These are phyloP conservation scores for Crotalus tigris DNA, from an alignment of 2,113 vertebrate species.

Conservation along the genomic window DNA sequence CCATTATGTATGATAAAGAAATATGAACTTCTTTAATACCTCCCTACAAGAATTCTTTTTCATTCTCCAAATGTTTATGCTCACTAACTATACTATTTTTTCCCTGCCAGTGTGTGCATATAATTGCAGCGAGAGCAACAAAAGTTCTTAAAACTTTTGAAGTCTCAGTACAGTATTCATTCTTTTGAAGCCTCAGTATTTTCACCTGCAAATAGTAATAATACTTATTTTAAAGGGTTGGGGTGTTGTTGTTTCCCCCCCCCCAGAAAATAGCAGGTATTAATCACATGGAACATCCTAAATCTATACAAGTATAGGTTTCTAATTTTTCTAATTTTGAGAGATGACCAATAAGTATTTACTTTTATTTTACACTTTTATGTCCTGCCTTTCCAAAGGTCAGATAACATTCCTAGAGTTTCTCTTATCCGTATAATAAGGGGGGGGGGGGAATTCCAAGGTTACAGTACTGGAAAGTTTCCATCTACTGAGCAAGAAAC, in stretches of 20 bases:
- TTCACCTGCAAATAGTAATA: background rate
- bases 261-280: background rate
- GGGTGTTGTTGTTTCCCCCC: too few relatives aligned
- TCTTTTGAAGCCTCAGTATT: background rate
- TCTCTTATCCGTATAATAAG: background rate
- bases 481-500: background rate
- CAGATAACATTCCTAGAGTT: background rate
- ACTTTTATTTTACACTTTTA: background rate
- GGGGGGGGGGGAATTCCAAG: background rate
- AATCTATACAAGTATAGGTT: background rate
- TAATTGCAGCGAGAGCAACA: background rate
- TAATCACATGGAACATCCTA: background rate
- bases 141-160: background rate
- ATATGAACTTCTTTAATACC: background rate
- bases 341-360: background rate
- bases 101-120: background rate
- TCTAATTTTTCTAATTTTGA: background rate
- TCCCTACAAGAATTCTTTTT: background rate
- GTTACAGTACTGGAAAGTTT: background rate
- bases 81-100: background rate
- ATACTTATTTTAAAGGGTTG: background rate
- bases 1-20: background rate
- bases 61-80: background rate
- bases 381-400: background rate
- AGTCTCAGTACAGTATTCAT: background rate